Evolutionary conservation across 2,888 invertebrate genomes (phyloP).

Genomic region (Netelia fuscicornis): DNA sequence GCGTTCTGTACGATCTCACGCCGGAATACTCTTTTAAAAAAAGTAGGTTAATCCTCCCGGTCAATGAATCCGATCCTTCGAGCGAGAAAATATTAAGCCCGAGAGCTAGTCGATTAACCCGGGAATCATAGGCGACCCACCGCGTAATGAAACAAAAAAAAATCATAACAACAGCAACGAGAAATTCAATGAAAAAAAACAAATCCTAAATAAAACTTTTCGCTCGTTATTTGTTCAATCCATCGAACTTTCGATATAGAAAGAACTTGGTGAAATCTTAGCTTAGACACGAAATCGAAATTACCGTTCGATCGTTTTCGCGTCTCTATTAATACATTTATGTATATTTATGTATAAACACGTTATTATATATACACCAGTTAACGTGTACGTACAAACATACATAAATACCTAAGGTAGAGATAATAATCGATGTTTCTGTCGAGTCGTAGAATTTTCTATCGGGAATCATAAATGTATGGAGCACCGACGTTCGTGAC

Average conservation of each 20-base stretch:
- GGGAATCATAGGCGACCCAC: too few relatives aligned
- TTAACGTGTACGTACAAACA: constrained; percentile 16
- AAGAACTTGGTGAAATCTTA: constrained; percentile 9
- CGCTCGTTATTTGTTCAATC: not conserved
- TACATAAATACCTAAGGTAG: constrained; percentile 8
- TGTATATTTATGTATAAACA: constrained; percentile 5
- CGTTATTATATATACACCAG: not conserved
- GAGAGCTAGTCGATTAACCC: constrained; percentile 23
- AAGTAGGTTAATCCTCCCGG: constrained; percentile 57
- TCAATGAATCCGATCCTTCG: constrained; percentile 35
- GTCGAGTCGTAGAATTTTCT: constrained; percentile 37
- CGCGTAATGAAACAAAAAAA: too few relatives aligned
- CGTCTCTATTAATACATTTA: not conserved
- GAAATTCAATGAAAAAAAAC: constrained; percentile 15
- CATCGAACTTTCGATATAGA: not conserved
- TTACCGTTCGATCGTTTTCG: not conserved
- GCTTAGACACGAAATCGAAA: not conserved
- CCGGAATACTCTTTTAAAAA: constrained; percentile 11
- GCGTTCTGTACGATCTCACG: constrained; percentile 4
- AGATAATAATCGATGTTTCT: constrained; percentile 39
- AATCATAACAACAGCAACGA: not conserved
- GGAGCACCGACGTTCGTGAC: constrained; percentile 3
- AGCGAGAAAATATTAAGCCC: constrained; percentile 14
- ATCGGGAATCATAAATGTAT: constrained; percentile 36
- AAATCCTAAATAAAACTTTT: not conserved